Conservation (phyloP, 2,113 vertebrate species). For the Psophia crepitans region DNA sequence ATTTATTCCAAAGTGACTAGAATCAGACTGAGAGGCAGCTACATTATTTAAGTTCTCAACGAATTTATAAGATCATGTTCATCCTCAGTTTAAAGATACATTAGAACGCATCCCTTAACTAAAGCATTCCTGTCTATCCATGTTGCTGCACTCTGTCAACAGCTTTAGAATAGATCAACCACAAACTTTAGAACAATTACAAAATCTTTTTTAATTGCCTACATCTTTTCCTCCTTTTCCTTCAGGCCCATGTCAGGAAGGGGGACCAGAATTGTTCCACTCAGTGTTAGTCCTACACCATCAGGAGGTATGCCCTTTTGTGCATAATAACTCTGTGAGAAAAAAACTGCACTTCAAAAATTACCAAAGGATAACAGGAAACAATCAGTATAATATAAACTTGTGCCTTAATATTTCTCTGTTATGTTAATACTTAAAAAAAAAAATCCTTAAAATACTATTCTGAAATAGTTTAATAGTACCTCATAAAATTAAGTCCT, state of each 20-base stretch:
- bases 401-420: not conserved
- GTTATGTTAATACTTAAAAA: not conserved
- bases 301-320: not conserved
- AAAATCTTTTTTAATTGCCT: not conserved
- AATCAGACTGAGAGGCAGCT: not conserved
- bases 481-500: constrained; percentile 35
- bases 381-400: not conserved
- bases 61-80: not conserved
- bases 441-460: not conserved
- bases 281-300: not conserved
- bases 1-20: not conserved
- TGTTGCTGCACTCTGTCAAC: not conserved
- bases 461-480: not conserved
- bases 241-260: not conserved
- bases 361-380: not conserved
- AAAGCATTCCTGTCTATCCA: accelerated
- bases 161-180: not conserved
- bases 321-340: not conserved
- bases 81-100: not conserved
- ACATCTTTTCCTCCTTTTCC: not conserved
- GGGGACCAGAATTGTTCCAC: not conserved
- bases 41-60: not conserved
- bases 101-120: not conserved
- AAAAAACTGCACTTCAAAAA: not conserved
- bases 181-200: not conserved